A percentile compares a stretch with the other conserved stretches of the same genome.
These are phyloP conservation scores for Gymnoscelis rufifasciata DNA, from an alignment of 2,888 invertebrate genomes.

Conservation along the genomic window DNA sequence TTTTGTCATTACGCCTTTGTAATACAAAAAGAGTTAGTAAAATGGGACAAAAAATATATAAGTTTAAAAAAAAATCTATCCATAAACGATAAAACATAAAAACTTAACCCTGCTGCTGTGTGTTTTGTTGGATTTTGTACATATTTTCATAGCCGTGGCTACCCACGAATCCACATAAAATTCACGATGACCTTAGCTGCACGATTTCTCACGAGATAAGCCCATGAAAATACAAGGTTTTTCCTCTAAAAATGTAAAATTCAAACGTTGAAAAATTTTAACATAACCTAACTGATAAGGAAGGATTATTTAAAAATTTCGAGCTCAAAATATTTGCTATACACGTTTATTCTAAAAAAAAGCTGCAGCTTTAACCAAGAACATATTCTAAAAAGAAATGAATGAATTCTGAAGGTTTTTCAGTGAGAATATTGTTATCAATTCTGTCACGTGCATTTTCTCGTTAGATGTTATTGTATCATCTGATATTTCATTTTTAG, in stretches of 20 bases:
- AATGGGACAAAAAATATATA: no score
- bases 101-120: no score
- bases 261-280: constrained; percentile 18
- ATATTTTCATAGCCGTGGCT: constrained; percentile 2
- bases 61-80: no score
- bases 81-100: no score
- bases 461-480: constrained; percentile 44
- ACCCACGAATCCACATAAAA: constrained; percentile 6
- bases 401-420: no score
- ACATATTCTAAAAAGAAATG: not conserved
- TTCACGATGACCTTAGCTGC: constrained; percentile 15
- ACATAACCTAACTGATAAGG: constrained; percentile 18
- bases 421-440: not conserved
- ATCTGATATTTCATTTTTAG: constrained; percentile 43
- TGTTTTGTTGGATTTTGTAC: no score
- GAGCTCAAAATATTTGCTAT: constrained; percentile 1
- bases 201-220: constrained; percentile 37
- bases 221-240: constrained; percentile 28
- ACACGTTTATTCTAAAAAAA: no score
- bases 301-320: constrained; percentile 9
- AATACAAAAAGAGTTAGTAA: no score
- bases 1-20: no score
- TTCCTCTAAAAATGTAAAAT: constrained; percentile 18
- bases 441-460: constrained; percentile 44
- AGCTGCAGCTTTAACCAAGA: no score